These are phyloP conservation scores for Bagarius yarrelli DNA, from an alignment of 2,113 vertebrate species.

Conservation along the genomic window DNA sequence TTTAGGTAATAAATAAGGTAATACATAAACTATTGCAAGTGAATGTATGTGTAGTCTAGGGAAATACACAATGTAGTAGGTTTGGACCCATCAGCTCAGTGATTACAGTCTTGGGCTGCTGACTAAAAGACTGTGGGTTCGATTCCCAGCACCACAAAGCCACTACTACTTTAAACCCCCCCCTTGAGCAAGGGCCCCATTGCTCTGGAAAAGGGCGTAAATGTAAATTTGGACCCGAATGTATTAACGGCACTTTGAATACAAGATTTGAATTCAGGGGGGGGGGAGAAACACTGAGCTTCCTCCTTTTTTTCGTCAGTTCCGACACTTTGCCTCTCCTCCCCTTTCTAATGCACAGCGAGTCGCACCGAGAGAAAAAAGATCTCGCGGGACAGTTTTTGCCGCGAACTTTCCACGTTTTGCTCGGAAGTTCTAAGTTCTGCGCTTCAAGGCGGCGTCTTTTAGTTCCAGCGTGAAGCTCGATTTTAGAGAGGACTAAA, in stretches of 20 bases:
- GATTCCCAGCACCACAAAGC: no score
- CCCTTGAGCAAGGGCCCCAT: no score
- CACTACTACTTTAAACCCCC: no score
- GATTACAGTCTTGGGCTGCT: no score
- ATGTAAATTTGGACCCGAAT: neutral
- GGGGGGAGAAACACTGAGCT: neutral
- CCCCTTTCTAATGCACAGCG: slow-evolving; percentile 45
- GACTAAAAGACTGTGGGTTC: no score
- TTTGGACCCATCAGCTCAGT: no score
- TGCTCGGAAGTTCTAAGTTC: neutral
- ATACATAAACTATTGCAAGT: neutral
- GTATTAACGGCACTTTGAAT: neutral
- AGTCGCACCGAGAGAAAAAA: slow-evolving; percentile 39
- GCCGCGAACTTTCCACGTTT: slow-evolving; percentile 63
- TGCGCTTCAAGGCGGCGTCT: neutral
- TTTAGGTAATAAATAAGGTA: no score
- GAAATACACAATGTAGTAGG: no score
- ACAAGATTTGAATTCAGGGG: no score
- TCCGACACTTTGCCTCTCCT: slow-evolving; percentile 33
- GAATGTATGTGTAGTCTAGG: neutral
- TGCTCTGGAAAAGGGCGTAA: no score
- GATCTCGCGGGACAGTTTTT: slow-evolving; percentile 69
- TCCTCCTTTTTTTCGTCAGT: slow-evolving; percentile 2
- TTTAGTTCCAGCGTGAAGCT: neutral
- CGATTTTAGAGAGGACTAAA: neutral